Base-by-base conservation (phyloP, 2,888 invertebrate genomes). In the Synanthedon tipuliformis region DNA sequence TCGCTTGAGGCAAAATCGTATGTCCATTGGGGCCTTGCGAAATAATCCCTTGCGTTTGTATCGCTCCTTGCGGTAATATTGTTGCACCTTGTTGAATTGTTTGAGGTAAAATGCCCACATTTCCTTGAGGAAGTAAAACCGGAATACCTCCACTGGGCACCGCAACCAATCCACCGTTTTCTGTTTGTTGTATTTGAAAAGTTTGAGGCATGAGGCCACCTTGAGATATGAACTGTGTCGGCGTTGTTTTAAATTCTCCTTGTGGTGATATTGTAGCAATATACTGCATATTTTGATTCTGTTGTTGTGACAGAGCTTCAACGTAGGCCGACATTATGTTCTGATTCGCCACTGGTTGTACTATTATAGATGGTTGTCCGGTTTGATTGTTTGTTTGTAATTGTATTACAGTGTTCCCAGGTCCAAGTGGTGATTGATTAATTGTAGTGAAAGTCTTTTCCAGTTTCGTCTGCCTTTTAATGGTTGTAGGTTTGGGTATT, bases 281-380 rank as follows among this genome's bases (percentile, higher is more conserved):
- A 64, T 94, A 94, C 65, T 94, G 94, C 75, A 94, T 86, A 68
- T 92, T 92, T 70, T 92, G 92, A 55, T 90, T 90, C 54, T 91
- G 89, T 60, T 91, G 91, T 64, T 92, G 92, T 51, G 92, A 92
- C 60, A 92, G 85, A 0, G 92, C 89, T 66, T 93, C 92, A 3
- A 93, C 90, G 73, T 92, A 92, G 13, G 81, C 81, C 2, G 92
- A 90, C 85, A 91, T 88, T 45, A 90, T 84, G 53, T 89, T 89
- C 54, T 90, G 89, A 64, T 88, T 89, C 40, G 79, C 77, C 10
- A 91, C 85, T 64, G 92, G 92, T 68, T 93, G 93, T 1, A 93
- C 88, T 60, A 93, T 92, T 16, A 93, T 90, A 0, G 91, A 90
- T 1, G 92, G 92, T 59, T 89, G 89, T 2, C 86, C 84, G 48